Evolutionary conservation across 2,888 invertebrate genomes (phyloP).

Genomic region (Scotopteryx bipunctaria): DNA sequence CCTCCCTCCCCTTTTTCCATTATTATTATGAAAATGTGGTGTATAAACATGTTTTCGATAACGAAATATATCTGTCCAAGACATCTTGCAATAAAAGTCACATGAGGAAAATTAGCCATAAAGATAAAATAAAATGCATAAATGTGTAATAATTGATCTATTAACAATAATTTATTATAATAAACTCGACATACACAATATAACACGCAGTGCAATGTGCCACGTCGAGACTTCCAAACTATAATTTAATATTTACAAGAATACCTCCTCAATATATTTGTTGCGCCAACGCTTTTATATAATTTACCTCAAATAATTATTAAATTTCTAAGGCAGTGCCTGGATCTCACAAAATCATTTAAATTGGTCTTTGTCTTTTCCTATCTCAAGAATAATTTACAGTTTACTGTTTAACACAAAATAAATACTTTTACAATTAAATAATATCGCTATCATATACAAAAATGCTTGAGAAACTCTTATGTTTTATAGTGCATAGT

Average conservation of each 20-base stretch:
- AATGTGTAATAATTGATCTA: conserved; percentile 74
- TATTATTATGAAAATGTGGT: too few relatives aligned
- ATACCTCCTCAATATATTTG: conserved; percentile 26
- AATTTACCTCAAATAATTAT: background rate
- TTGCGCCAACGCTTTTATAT: conserved; percentile 9
- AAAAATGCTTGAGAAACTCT: background rate
- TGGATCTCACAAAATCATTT: background rate
- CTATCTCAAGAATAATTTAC: background rate
- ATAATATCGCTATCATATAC: background rate
- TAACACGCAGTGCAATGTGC: conserved; percentile 63
- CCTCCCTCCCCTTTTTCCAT: too few relatives aligned
- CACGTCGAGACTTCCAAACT: conserved; percentile 57
- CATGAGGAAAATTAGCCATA: background rate
- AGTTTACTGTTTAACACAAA: background rate
- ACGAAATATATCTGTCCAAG: too few relatives aligned
- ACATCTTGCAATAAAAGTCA: background rate
- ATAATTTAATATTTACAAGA: conserved; percentile 72
- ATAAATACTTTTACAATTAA: background rate
- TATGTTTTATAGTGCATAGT: background rate
- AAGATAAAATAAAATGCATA: conserved; percentile 22
- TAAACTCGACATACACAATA: conserved; percentile 70
- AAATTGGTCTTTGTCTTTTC: conserved; percentile 14
- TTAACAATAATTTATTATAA: conserved; percentile 82
- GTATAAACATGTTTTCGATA: background rate
- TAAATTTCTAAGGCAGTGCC: background rate